phyloP scores from a whole-genome alignment of 2,888 invertebrate species.

The Melinaea menophilus region DNA sequence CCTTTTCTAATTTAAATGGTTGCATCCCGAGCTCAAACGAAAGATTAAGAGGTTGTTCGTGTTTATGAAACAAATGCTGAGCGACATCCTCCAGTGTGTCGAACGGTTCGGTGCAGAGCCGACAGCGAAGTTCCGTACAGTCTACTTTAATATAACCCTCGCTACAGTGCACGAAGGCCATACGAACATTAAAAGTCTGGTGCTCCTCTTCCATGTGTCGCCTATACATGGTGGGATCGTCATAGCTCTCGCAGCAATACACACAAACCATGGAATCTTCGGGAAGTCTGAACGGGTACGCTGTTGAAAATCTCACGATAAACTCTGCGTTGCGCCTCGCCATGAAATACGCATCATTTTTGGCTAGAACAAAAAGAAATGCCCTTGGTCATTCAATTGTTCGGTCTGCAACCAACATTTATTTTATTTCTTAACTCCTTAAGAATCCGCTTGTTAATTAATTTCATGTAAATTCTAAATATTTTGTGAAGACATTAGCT shows the following conservation, averaged over 20 bases:
- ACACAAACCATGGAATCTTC: constrained; percentile 66
- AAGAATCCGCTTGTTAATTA: constrained; percentile 17
- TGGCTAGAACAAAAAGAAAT: constrained; percentile 75
- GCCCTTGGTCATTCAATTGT: constrained; percentile 57
- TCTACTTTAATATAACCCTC: constrained; percentile 66
- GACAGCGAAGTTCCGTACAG: constrained; percentile 58
- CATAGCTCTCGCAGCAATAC: constrained; percentile 62
- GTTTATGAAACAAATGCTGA: constrained; percentile 49
- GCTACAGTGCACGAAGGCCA: constrained; percentile 58
- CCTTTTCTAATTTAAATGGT: constrained; percentile 58
- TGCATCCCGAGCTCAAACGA: constrained; percentile 54
- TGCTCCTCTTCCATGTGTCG: constrained; percentile 63
- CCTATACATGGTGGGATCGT: constrained; percentile 54
- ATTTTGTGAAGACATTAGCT: background rate
- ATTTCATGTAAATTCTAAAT: background rate
- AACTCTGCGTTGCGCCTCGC: constrained; percentile 69
- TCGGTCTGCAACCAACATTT: constrained; percentile 24
- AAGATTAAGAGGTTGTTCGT: constrained; percentile 48
- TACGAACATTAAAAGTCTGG: constrained; percentile 49
- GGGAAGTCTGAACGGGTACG: constrained; percentile 69
- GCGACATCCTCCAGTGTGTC: constrained; percentile 51
- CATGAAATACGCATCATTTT: constrained; percentile 57
- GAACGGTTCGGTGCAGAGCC: constrained; percentile 48
- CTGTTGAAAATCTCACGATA: constrained; percentile 66
- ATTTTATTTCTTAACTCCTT: constrained; percentile 24